Conservation (phyloP, 2,888 invertebrate genomes). For the Epicampocera succincta region DNA sequence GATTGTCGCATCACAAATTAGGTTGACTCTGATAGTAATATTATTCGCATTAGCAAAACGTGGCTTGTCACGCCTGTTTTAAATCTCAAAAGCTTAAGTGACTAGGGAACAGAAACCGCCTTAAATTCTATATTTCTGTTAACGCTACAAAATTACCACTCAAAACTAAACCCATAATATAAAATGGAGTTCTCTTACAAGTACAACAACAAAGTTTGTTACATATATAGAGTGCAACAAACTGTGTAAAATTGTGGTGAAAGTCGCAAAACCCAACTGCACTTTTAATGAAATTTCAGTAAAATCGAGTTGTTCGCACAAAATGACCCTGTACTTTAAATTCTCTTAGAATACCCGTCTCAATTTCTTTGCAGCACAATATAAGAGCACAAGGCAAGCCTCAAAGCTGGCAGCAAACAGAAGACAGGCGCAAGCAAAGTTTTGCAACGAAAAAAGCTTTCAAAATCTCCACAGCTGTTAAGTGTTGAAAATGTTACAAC, state of each 20-base stretch:
- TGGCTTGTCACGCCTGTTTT: no score
- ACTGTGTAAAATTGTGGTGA: background rate
- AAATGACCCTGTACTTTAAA: background rate
- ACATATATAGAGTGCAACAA: no score
- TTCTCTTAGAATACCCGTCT: background rate
- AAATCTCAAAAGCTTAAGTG: no score
- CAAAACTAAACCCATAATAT: no score
- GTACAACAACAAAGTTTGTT: no score
- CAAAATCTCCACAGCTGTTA: conserved; percentile 21
- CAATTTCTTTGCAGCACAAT: conserved; percentile 50
- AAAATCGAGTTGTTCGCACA: conserved; percentile 19
- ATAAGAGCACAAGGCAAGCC: background rate
- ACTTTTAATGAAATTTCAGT: conserved; percentile 25
- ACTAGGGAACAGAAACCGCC: no score
- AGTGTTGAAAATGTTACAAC: conserved; percentile 57
- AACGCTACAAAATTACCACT: no score
- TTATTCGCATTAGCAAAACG: no score
- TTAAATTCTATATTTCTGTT: no score
- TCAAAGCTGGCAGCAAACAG: background rate
- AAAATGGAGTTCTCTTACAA: no score
- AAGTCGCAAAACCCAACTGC: conserved; percentile 27
- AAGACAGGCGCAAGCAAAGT: conserved; percentile 8
- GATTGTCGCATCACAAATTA: no score
- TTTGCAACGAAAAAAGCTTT: conserved; percentile 5
- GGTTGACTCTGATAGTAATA: no score